Conservation (phyloP, 2,113 vertebrate species). For the Procavia capensis region DNA sequence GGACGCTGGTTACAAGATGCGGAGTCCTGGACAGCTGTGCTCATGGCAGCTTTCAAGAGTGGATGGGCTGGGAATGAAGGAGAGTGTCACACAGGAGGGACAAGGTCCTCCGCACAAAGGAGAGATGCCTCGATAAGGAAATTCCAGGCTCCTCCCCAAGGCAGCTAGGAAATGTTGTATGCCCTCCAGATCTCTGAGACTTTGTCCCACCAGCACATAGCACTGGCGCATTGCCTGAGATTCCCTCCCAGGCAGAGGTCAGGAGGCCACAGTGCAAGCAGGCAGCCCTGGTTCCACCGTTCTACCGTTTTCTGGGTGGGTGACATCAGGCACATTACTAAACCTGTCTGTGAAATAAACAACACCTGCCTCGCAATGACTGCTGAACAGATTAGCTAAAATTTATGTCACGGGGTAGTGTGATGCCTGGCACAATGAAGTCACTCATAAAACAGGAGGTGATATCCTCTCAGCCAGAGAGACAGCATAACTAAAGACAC, state of each 20-base stretch:
- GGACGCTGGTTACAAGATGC: neutral
- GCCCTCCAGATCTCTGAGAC: neutral
- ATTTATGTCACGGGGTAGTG: accelerated
- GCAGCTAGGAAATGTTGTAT: neutral
- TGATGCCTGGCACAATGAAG: neutral
- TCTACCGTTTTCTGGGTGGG: neutral
- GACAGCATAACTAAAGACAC: neutral
- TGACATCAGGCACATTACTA: neutral
- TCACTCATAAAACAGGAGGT: accelerated
- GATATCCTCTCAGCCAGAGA: accelerated
- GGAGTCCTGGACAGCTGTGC: neutral
- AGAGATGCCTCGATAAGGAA: neutral
- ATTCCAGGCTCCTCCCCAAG: neutral
- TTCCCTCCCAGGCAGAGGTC: neutral
- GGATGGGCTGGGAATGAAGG: neutral
- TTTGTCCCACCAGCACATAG: neutral
- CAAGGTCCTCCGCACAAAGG: neutral
- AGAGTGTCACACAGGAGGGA: no score
- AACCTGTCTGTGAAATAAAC: neutral
- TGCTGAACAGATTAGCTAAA: neutral
- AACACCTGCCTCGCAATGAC: neutral
- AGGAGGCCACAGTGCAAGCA: neutral
- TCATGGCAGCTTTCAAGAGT: accelerated
- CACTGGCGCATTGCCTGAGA: neutral
- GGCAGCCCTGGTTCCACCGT: neutral